Evolutionary conservation across 2,888 invertebrate species (phyloP), one percentile per base, ranked within the genome.

Genomic region (Chouioia cunea): DNA sequence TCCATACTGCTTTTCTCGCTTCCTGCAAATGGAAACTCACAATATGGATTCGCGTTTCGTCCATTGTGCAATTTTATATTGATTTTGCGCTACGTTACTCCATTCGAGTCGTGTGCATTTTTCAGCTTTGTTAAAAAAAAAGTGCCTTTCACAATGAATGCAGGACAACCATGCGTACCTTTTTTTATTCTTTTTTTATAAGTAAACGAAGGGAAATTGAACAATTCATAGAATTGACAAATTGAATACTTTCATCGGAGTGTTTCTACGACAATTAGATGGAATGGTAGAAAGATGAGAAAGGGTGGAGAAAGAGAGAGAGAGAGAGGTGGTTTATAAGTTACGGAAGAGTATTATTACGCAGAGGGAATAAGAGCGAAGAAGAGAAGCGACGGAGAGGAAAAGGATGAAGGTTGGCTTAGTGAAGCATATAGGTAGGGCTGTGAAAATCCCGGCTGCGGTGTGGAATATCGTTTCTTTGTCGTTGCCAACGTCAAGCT

Each of bases 401-500:
- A 18, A 62, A 50, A 63, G 27, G 54, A 47, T 3, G 44, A 47
- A 43, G 6, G 54, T 15, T 18, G 36, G 62, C 57, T 57, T 53
- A 62, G 56, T 47, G 46, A 50, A 15, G 47, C 27, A 36, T 36
- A 36, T 36, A 54, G 59, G 54, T 66, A 56, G 56, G 46, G 66
- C 36, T 36, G 36, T 56, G 56, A 70, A 67, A 70, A 66, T 64
- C 64, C 63, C 48, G 70, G 69, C 70, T 63, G 50, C 52, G 63
- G 59, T 54, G 63, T 50, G 53, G 65, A 65, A 70, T 57, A 65
- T 65, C 60, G 27, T 27, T 20, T 8, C 62, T 57, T 68, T 44
- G 22, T 56, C 65, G 16, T 36, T 36, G 36, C 10, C 36, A 36
- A 36, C 36, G 36, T 58, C 48, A n/a, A n/a, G 65, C 52, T 52